These are phyloP conservation scores for Gonatopus flavifemur DNA, from an alignment of 1,140 invertebrate genomes.

Conservation along the genomic window DNA sequence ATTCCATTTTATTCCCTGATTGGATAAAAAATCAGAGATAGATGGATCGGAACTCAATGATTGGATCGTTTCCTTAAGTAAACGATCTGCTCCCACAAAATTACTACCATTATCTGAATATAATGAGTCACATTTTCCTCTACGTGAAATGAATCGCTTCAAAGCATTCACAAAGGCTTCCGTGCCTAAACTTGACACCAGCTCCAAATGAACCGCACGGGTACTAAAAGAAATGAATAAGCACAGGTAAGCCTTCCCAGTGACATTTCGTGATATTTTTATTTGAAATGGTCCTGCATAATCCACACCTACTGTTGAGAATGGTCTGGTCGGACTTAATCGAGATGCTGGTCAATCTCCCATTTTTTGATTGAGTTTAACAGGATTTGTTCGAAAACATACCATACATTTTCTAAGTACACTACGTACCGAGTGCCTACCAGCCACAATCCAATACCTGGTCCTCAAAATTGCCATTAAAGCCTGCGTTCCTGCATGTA, in stretches of 20 bases:
- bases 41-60: no score
- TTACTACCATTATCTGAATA: slow-evolving; percentile 39
- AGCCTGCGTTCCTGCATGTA: slow-evolving; percentile 27
- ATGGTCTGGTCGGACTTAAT: slow-evolving; percentile 4
- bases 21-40: no score
- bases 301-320: slow-evolving; percentile 9
- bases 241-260: slow-evolving; percentile 5
- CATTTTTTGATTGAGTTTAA: slow-evolving; percentile 18
- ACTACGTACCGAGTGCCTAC: slow-evolving; percentile 12
- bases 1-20: not conserved
- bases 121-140: slow-evolving; percentile 24
- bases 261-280: slow-evolving; percentile 1
- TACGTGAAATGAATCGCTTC: slow-evolving; percentile 34
- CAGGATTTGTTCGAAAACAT: slow-evolving; percentile 13
- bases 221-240: slow-evolving; percentile 40
- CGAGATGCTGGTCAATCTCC: slow-evolving; percentile 17
- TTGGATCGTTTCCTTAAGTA: no score
- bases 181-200: slow-evolving; percentile 29
- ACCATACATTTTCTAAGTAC: slow-evolving; percentile 16
- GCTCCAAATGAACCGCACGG: slow-evolving; percentile 39
- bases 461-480: slow-evolving; percentile 8
- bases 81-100: slow-evolving; percentile 37
- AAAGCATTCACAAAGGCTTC: slow-evolving; percentile 38
- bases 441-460: slow-evolving; percentile 21
- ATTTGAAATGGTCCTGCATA: slow-evolving; percentile 16